phyloP scores from a whole-genome alignment of 2,888 invertebrate species.

The Diaphora mendica region DNA sequence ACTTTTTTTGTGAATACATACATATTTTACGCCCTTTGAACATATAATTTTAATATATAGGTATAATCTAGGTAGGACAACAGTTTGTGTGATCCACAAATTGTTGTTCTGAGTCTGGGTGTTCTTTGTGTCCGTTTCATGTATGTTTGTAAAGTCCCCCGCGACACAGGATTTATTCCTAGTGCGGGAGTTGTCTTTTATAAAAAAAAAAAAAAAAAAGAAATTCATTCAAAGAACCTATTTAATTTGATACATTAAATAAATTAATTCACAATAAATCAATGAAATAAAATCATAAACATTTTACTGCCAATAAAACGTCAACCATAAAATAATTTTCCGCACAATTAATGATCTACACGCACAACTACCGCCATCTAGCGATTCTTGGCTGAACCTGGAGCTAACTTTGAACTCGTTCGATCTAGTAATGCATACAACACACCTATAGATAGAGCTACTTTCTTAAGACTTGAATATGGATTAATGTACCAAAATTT shows the following conservation, averaged over 20 bases:
- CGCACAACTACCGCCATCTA: constrained; percentile 42
- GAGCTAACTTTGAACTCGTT: constrained; percentile 3
- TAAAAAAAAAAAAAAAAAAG: not conserved
- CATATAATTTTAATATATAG: too few relatives aligned
- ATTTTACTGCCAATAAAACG: constrained; percentile 10
- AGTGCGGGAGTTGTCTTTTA: too few relatives aligned
- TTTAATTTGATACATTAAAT: not conserved
- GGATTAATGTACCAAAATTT: constrained; percentile 8
- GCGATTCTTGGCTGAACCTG: constrained; percentile 20
- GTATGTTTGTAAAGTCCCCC: too few relatives aligned
- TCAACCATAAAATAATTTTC: constrained; percentile 8
- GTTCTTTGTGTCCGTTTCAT: too few relatives aligned
- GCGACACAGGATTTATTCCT: too few relatives aligned
- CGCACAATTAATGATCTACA: not conserved
- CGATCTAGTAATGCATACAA: constrained; percentile 21
- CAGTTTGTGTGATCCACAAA: too few relatives aligned
- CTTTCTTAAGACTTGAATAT: not conserved
- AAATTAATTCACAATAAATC: not conserved
- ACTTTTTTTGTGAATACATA: too few relatives aligned
- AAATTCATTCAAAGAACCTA: not conserved
- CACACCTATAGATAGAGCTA: constrained; percentile 45
- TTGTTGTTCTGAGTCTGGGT: too few relatives aligned
- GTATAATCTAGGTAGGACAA: too few relatives aligned
- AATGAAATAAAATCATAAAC: not conserved
- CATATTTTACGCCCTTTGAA: too few relatives aligned